Evolutionary conservation across 2,888 invertebrate species (phyloP).

Genomic region (Volucella zonaria): DNA sequence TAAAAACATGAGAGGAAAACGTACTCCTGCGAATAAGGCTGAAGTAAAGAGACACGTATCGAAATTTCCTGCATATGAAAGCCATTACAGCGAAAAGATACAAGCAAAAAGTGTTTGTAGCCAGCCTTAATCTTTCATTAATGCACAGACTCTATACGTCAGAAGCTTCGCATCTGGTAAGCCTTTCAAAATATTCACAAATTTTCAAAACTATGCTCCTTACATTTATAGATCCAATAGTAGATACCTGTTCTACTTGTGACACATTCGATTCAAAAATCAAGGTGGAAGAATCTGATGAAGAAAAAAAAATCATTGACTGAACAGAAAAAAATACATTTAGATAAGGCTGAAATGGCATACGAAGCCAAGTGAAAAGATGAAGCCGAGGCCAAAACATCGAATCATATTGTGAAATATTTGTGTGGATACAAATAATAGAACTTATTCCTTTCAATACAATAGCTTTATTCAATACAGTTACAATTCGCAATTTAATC

Average conservation of each 20-base stretch:
- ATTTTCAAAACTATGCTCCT: constrained; percentile 57
- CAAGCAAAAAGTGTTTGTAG: constrained; percentile 25
- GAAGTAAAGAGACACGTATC: constrained; percentile 42
- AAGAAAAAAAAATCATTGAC: no score
- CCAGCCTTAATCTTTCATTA: constrained; percentile 36
- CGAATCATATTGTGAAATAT: no score
- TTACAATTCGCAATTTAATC: no score
- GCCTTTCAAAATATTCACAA: constrained; percentile 54
- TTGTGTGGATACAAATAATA: no score
- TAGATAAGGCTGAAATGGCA: constrained; percentile 36
- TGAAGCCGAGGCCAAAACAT: constrained; percentile 57
- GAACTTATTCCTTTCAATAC: no score
- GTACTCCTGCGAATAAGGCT: constrained; percentile 35
- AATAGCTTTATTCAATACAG: no score
- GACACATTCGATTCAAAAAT: constrained; percentile 14
- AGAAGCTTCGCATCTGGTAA: constrained; percentile 38
- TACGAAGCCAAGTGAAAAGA: constrained; percentile 53
- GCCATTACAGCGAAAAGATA: background rate
- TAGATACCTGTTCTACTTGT: constrained; percentile 23
- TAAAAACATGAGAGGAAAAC: constrained; percentile 27
- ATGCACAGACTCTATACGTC: constrained; percentile 51
- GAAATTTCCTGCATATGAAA: constrained; percentile 51
- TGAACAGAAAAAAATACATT: no score
- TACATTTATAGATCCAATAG: constrained; percentile 50
- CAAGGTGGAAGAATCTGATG: constrained; percentile 10